These are phyloP conservation scores for Heliconius eleuchia DNA, from an alignment of 1,140 invertebrate genomes.

Conservation along the genomic window DNA sequence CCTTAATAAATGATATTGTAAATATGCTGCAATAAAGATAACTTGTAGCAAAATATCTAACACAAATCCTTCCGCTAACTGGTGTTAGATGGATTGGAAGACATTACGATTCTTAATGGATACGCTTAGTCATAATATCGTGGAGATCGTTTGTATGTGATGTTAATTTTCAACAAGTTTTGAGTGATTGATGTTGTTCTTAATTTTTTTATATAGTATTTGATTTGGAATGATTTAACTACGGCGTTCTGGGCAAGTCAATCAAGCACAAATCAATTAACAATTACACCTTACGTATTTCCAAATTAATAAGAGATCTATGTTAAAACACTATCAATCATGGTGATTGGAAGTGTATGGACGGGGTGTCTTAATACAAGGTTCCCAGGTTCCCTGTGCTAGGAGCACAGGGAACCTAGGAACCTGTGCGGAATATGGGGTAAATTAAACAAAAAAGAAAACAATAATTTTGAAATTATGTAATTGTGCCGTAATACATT, in stretches of 20 bases:
- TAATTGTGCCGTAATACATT: neutral
- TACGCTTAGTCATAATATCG: neutral
- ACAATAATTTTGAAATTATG: neutral
- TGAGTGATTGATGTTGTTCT: neutral
- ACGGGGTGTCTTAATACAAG: too few relatives aligned
- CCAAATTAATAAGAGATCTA: too few relatives aligned
- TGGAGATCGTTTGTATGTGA: neutral
- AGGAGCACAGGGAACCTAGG: too few relatives aligned
- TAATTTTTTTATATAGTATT: neutral
- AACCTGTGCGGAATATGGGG: too few relatives aligned
- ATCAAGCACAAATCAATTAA: too few relatives aligned
- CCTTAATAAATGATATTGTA: constrained; percentile 35
- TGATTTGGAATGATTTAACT: neutral
- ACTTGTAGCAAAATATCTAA: constrained; percentile 9
- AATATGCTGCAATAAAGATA: constrained; percentile 36
- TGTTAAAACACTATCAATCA: too few relatives aligned
- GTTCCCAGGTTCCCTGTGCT: too few relatives aligned
- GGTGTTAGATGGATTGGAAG: neutral
- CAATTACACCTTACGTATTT: too few relatives aligned
- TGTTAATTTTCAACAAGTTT: neutral
- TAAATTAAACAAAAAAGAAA: neutral
- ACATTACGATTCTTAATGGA: neutral
- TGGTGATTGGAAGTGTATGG: too few relatives aligned
- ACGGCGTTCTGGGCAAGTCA: too few relatives aligned
- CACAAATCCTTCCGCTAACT: neutral